Percentiles rank a stretch among this genome's conserved stretches.
phyloP scores from a whole-genome alignment of 2,888 invertebrate genomes.

The Periphyllus acericola region DNA sequence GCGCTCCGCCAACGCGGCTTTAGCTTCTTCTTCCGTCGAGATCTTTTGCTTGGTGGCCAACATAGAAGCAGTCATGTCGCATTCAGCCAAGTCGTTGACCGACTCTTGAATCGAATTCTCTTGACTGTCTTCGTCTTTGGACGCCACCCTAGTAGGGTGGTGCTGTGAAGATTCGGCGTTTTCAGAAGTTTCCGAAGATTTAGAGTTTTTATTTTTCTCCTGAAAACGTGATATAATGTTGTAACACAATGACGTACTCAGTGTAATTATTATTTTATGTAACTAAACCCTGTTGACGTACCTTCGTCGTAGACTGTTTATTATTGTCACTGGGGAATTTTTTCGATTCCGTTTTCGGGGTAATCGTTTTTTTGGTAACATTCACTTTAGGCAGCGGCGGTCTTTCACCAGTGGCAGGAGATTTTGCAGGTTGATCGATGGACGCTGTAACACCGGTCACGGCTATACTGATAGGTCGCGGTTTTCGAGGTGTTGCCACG shows the following conservation, averaged over 20 bases:
- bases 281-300: background rate
- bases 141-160: background rate
- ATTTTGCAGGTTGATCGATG: constrained; percentile 62
- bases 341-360: constrained; percentile 65
- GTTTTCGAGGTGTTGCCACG: constrained; percentile 75
- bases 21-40: constrained; percentile 91
- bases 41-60: constrained; percentile 77
- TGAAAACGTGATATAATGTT: constrained; percentile 1
- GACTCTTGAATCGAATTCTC: constrained; percentile 66
- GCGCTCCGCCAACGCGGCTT: constrained; percentile 91
- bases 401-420: constrained; percentile 69
- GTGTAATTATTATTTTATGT: too few relatives aligned
- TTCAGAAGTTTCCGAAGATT: constrained; percentile 66
- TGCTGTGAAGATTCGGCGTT: constrained; percentile 65
- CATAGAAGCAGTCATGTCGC: constrained; percentile 72
- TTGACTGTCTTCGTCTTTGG: constrained; percentile 62
- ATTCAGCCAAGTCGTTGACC: constrained; percentile 68
- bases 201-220: constrained; percentile 62
- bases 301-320: constrained; percentile 48
- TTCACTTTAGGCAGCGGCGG: constrained; percentile 73
- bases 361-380: constrained; percentile 68
- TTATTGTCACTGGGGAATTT: constrained; percentile 65
- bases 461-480: constrained; percentile 84
- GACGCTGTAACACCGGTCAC: constrained; percentile 78
- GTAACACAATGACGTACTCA: background rate